Percentiles rank a stretch among this genome's conserved stretches.
These are phyloP conservation scores for Amphipyra berbera DNA, from an alignment of 2,888 invertebrate species.

Conservation along the genomic window DNA sequence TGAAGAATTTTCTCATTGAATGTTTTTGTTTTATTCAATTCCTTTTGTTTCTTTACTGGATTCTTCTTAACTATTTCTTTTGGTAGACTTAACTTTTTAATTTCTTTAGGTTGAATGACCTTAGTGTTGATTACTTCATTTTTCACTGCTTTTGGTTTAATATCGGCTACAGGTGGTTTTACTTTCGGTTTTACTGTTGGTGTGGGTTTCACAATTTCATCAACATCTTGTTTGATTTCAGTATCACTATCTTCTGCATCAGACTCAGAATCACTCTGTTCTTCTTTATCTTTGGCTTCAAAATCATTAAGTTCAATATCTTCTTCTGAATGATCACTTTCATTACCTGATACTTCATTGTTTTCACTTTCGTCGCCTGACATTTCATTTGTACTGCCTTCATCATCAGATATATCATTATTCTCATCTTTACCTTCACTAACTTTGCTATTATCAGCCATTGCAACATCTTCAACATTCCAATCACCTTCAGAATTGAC, in stretches of 20 bases:
- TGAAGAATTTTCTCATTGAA: conserved; percentile 79
- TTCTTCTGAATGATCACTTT: conserved; percentile 23
- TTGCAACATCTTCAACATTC: conserved; percentile 72
- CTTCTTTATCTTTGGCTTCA: conserved; percentile 11
- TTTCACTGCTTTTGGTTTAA: conserved; percentile 9
- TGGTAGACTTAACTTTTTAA: conserved; percentile 12
- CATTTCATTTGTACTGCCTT: conserved; percentile 27
- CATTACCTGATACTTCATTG: conserved; percentile 13
- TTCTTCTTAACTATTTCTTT: conserved; percentile 66
- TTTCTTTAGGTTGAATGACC: conserved; percentile 11
- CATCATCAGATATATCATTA: too few species aligned
- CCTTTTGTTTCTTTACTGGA: conserved; percentile 71
- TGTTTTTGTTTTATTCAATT: conserved; percentile 77
- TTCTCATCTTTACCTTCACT: too few species aligned
- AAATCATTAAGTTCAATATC: conserved; percentile 29
- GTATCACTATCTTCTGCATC: conserved; percentile 17
- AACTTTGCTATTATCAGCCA: conserved; percentile 6
- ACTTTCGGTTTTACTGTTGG: conserved; percentile 23
- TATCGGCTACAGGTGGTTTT: conserved; percentile 14
- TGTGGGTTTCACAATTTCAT: conserved; percentile 10
- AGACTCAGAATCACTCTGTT: conserved; percentile 14
- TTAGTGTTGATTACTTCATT: background rate
- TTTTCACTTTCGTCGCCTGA: conserved; percentile 27
- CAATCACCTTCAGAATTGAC: conserved; percentile 75
- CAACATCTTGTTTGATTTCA: conserved; percentile 8